These are phyloP conservation scores for Calephelis virginiensis DNA, from an alignment of 1,140 invertebrate genomes.

Conservation along the genomic window DNA sequence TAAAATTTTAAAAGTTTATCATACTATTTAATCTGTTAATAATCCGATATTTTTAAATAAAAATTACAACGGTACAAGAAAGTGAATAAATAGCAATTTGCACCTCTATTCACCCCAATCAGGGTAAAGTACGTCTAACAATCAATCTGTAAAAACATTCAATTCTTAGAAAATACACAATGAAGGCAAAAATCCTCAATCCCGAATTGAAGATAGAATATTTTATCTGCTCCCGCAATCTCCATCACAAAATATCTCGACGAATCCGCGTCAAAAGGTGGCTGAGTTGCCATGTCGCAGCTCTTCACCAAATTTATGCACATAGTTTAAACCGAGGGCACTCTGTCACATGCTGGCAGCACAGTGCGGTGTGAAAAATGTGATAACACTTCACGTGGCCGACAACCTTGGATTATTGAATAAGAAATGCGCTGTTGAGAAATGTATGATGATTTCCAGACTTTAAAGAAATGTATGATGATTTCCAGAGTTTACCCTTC, in stretches of 20 bases:
- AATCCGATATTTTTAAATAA: too few relatives aligned
- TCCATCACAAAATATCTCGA: slow-evolving; percentile 15
- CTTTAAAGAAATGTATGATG: not conserved
- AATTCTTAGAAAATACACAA: not conserved
- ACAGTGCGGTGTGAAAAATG: slow-evolving; percentile 36
- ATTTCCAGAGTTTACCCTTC: too few relatives aligned
- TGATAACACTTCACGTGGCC: slow-evolving; percentile 30
- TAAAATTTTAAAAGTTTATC: too few relatives aligned
- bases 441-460: slow-evolving; percentile 10
- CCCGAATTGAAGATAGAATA: slow-evolving; percentile 9
- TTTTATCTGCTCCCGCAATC: slow-evolving; percentile 9
- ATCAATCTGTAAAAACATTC: not conserved
- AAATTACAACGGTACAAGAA: too few relatives aligned
- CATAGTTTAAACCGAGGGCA: slow-evolving; percentile 58
- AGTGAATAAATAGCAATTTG: not conserved
- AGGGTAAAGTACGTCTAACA: too few relatives aligned
- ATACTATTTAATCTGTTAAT: too few relatives aligned
- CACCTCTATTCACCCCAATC: not conserved
- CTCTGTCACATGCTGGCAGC: slow-evolving; percentile 43
- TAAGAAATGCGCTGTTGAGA: slow-evolving; percentile 14
- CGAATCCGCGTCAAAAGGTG: slow-evolving; percentile 43
- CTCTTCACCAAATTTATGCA: slow-evolving; percentile 61
- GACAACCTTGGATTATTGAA: slow-evolving; percentile 18
- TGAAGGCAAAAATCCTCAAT: not conserved
- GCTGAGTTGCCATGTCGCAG: slow-evolving; percentile 38